Conservation (phyloP, 2,888 invertebrate genomes). For the Luperina testacea region DNA sequence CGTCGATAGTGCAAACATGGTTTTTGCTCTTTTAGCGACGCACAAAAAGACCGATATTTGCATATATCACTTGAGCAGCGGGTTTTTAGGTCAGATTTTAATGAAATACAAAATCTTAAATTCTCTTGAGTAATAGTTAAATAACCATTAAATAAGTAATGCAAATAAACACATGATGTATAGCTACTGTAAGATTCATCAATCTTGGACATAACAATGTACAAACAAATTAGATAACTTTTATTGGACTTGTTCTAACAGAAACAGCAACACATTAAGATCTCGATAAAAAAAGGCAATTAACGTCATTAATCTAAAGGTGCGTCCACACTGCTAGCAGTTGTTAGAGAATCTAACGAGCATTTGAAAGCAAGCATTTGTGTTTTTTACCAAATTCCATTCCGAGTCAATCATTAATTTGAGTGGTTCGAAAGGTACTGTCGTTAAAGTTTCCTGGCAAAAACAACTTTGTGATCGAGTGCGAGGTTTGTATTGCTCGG, state of each 20-base stretch:
- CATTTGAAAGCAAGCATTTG: not conserved
- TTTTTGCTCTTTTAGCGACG: slow-evolving; percentile 19
- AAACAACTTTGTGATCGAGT: not conserved
- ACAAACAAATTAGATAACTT: slow-evolving; percentile 7
- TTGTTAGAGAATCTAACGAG: not conserved
- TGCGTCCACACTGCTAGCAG: not conserved
- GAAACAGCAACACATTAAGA: slow-evolving; percentile 11
- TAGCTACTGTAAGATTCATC: slow-evolving; percentile 24
- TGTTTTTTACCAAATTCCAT: not conserved
- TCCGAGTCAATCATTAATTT: not conserved
- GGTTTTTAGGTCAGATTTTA: slow-evolving; percentile 29
- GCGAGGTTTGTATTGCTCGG: not conserved
- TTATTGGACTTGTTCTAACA: slow-evolving; percentile 11
- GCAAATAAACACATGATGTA: not conserved
- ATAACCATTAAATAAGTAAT: not conserved
- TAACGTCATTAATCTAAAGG: slow-evolving; percentile 19
- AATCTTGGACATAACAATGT: slow-evolving; percentile 8
- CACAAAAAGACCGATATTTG: slow-evolving; percentile 17
- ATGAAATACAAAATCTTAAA: slow-evolving; percentile 4
- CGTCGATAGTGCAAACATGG: slow-evolving; percentile 7
- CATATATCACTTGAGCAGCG: slow-evolving; percentile 2
- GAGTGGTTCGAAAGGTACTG: not conserved
- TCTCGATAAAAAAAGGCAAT: slow-evolving; percentile 29
- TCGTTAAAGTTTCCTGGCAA: not conserved
- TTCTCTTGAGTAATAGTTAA: not conserved